Evolutionary conservation across 2,797 vertebrate species (phyloP), one percentile per base, ranked within the genome.

Genomic region (Liasis olivaceus): DNA sequence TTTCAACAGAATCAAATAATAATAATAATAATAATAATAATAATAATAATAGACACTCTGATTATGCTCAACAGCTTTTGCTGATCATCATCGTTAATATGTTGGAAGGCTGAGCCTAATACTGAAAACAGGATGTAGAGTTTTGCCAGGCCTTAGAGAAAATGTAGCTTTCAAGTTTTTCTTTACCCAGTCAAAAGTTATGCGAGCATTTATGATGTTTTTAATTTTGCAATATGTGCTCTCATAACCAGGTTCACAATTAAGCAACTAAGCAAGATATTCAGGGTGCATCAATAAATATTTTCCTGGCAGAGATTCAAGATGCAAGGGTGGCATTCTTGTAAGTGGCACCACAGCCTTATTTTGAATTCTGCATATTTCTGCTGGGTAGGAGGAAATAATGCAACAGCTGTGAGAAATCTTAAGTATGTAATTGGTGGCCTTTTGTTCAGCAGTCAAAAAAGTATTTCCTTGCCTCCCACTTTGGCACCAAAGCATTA

Each of bases 401-500:
- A 91, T 81, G 20, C 89, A 36, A 86, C 14, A 54, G 91, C 91
- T 88, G 69, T 92, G 95, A 93, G 94, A 69, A 94, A 94, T 87
- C 93, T 91, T 94, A 96, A 96, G 94, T 20, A 58, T 85, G 84
- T 63, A 92, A 95, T 96, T 24, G 60, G 94, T 95, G 94, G 91
- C 92, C 95, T 94, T 96, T 96, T 97, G 94, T 97, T 96, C 88
- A 63, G 92, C 93, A 96, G 94, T 94, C 93, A 96, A 97, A 97
- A 96, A 94, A 90, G 93, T 93, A 89, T 93, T 92, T 96, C 94
- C 95, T 94, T 93, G 94, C 95, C 95, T 96, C 91, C 93, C 94
- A 85, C 94, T 95, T 96, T 91, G 88, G 87, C 95, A 94, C 91
- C 86, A 92, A 95, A 95, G 94, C 93, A 94, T 96, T 97, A 96